These are phyloP conservation scores for Vanessa tameamea DNA, from an alignment of 1,140 invertebrate genomes.

Conservation along the genomic window DNA sequence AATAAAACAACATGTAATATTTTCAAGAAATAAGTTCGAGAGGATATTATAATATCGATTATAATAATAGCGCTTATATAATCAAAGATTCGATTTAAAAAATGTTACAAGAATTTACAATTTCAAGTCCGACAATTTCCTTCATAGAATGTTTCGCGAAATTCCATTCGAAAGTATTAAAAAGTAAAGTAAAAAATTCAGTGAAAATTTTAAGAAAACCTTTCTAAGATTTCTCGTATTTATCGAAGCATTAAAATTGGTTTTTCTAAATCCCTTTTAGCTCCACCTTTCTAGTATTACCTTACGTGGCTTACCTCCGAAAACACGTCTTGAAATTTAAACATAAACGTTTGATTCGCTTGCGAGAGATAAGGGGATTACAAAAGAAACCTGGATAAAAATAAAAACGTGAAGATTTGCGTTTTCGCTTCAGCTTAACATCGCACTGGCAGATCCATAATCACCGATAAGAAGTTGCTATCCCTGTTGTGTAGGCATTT, in stretches of 20 bases:
- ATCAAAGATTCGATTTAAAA: background rate
- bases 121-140: background rate
- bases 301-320: slow-evolving; percentile 15
- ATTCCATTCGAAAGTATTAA: background rate
- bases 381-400: slow-evolving; percentile 36
- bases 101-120: background rate
- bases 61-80: background rate
- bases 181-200: background rate
- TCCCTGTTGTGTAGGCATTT: background rate
- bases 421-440: background rate
- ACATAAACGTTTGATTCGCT: slow-evolving; percentile 38
- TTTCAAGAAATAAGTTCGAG: no score
- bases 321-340: slow-evolving; percentile 21
- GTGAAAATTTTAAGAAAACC: slow-evolving; percentile 14
- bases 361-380: slow-evolving; percentile 41
- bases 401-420: slow-evolving; percentile 29
- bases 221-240: slow-evolving; percentile 8
- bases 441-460: background rate
- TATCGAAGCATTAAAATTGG: slow-evolving; percentile 24
- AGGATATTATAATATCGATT: background rate
- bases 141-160: background rate
- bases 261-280: slow-evolving; percentile 21
- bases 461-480: background rate
- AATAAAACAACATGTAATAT: no score
- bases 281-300: slow-evolving; percentile 19